Percentiles rank a stretch among this genome's conserved stretches.
These are phyloP conservation scores for Erythrolamprus reginae DNA, from an alignment of 2,113 vertebrate species.

Conservation along the genomic window DNA sequence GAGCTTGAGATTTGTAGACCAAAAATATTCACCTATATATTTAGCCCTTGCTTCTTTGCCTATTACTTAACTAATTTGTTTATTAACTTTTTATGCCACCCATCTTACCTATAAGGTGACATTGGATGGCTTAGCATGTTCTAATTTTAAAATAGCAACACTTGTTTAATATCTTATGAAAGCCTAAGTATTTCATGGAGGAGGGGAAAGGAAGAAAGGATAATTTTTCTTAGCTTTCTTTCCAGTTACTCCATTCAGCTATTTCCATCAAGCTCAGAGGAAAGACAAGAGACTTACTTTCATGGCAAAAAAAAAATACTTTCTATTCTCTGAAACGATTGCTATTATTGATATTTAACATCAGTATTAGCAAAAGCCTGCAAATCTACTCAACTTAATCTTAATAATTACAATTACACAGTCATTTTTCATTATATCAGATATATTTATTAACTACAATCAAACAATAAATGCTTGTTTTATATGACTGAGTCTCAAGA, in stretches of 20 bases:
- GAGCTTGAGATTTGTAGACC: constrained; percentile 38
- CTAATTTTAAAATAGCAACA: neutral
- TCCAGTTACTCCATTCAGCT: neutral
- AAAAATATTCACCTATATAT: constrained; percentile 38
- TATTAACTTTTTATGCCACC: neutral
- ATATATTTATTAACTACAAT: neutral
- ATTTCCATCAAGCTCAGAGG: neutral
- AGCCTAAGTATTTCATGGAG: neutral
- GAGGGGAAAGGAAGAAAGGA: neutral
- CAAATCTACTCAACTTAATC: neutral
- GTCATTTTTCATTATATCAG: neutral
- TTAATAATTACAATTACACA: neutral
- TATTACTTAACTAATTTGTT: neutral
- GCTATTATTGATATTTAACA: constrained; percentile 3
- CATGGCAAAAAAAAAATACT: neutral
- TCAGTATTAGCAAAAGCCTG: neutral
- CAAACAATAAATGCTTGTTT: neutral
- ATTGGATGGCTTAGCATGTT: neutral
- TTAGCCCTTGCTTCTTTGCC: constrained; percentile 31
- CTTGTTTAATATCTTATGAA: constrained; percentile 5
- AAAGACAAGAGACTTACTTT: neutral
- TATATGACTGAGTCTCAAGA: neutral
- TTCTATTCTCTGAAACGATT: neutral
- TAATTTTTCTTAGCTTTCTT: neutral
- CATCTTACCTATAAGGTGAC: neutral